These are phyloP conservation scores for Caenorhabditis sp. DNA, from an alignment of 2,888 invertebrate species.

Conservation along the genomic window DNA sequence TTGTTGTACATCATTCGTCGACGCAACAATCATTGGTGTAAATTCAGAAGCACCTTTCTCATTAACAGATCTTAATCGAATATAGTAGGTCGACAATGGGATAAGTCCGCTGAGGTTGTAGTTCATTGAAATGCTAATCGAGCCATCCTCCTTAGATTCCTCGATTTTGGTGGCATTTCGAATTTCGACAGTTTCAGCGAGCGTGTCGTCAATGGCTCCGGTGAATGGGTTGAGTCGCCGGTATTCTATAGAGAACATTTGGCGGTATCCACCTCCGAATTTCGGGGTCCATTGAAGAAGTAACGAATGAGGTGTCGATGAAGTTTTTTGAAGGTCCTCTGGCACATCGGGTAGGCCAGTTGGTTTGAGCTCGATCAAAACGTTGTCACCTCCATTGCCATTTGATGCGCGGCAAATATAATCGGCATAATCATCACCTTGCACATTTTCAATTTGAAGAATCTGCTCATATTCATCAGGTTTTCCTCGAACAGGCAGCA, in stretches of 20 bases:
- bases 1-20: conserved; percentile 59
- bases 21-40: conserved; percentile 51
- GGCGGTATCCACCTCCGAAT: conserved; percentile 67
- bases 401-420: conserved; percentile 86
- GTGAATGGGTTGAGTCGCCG: conserved; percentile 48
- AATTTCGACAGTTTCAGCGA: conserved; percentile 34
- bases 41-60: conserved; percentile 61
- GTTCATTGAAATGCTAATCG: conserved; percentile 17
- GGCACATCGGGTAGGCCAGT: conserved; percentile 59
- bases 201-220: conserved; percentile 34
- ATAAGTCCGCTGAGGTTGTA: conserved; percentile 61
- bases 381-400: conserved; percentile 77
- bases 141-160: conserved; percentile 32
- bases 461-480: conserved; percentile 61
- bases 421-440: conserved; percentile 80
- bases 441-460: conserved; percentile 38
- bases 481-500: conserved; percentile 15
- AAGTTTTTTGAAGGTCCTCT: conserved; percentile 43
- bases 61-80: conserved; percentile 44
- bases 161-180: conserved; percentile 23
- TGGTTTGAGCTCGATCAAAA: conserved; percentile 55
- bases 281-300: conserved; percentile 65
- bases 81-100: conserved; percentile 59
- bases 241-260: conserved; percentile 58
- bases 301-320: conserved; percentile 52